Evolutionary conservation across 2,113 vertebrate genomes (phyloP).

Genomic region (Delphinapterus leucas): DNA sequence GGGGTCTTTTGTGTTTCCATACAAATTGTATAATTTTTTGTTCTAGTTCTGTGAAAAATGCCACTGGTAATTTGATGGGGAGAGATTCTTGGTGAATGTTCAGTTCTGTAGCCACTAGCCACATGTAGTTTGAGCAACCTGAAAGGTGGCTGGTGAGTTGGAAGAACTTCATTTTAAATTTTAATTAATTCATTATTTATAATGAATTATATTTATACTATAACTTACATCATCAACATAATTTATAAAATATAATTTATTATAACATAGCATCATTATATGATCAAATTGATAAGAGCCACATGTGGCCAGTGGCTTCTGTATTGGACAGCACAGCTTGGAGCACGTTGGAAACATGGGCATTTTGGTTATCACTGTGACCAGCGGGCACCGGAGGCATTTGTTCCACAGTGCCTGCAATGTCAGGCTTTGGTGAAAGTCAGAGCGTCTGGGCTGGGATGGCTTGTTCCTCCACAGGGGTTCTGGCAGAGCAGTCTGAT

Average conservation of each 20-base stretch:
- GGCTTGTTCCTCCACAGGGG: not conserved
- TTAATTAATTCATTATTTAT: not conserved
- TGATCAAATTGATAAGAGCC: not conserved
- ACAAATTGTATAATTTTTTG: too few species aligned
- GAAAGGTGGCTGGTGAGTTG: not conserved
- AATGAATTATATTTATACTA: not conserved
- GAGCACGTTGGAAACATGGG: not conserved
- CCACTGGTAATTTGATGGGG: too few species aligned
- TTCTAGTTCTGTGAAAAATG: too few species aligned
- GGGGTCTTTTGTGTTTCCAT: too few species aligned
- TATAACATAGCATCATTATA: not conserved
- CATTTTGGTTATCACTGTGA: not conserved
- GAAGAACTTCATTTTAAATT: not conserved
- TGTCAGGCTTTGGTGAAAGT: too few species aligned
- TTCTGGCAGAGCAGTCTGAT: not conserved
- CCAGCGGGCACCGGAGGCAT: rapidly evolving
- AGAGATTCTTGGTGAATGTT: not conserved
- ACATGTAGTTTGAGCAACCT: not conserved
- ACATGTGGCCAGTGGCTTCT: not conserved
- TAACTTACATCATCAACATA: not conserved
- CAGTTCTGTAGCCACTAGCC: not conserved
- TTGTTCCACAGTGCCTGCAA: not conserved
- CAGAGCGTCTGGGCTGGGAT: not conserved
- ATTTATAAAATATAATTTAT: not conserved
- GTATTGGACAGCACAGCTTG: not conserved